Evolutionary conservation across 2,113 vertebrate genomes (phyloP).

Genomic region (Euleptes europaea): DNA sequence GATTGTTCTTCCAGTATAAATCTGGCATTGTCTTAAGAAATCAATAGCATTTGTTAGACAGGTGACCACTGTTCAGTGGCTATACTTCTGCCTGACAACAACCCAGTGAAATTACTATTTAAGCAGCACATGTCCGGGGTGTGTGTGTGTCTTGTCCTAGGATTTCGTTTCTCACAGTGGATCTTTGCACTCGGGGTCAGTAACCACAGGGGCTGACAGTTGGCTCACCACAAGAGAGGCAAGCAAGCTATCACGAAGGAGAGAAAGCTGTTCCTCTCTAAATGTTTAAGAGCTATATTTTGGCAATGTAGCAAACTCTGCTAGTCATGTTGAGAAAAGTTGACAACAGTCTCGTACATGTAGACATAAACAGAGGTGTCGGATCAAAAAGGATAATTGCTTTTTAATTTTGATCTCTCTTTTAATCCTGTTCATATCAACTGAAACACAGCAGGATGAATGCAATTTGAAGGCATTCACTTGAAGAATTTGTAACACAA

Average conservation of each 20-base stretch:
- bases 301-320: not conserved
- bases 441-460: constrained; percentile 20
- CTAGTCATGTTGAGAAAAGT: constrained; percentile 6
- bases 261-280: constrained; percentile 7
- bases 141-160: constrained; percentile 60
- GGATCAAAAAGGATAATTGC: not conserved
- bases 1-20: constrained; percentile 25
- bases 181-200: constrained; percentile 42
- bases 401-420: not conserved
- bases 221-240: not conserved
- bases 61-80: constrained; percentile 65
- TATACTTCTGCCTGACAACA: constrained; percentile 61
- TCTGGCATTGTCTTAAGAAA: constrained; percentile 64
- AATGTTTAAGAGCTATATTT: not conserved
- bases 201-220: constrained; percentile 41
- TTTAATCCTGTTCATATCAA: constrained; percentile 16
- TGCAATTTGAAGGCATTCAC: not conserved
- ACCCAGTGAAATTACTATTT: constrained; percentile 67
- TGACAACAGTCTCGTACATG: not conserved
- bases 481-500: not conserved
- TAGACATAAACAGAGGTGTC: no score
- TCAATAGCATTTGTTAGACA: constrained; percentile 61
- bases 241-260: not conserved
- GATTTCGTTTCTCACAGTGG: constrained; percentile 67
- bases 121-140: constrained; percentile 62